Evolutionary conservation across 2,113 vertebrate genomes (phyloP).

Genomic region (Ammospiza caudacuta): DNA sequence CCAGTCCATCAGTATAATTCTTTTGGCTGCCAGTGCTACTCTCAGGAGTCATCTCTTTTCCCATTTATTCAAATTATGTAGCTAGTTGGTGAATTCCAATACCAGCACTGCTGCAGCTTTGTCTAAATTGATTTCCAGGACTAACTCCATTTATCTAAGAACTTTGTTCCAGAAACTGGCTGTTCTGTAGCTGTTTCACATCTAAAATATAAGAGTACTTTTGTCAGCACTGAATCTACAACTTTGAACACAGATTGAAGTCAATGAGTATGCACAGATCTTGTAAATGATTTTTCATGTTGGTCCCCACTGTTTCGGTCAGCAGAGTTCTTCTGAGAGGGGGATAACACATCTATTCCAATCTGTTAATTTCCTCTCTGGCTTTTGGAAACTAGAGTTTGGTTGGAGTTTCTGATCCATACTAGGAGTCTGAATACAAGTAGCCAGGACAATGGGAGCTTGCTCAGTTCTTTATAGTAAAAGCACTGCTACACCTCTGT

Average conservation of each 20-base stretch:
- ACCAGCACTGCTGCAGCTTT: constrained; percentile 63
- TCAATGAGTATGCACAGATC: not conserved
- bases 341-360: not conserved
- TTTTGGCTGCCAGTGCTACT: constrained; percentile 68
- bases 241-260: constrained; percentile 14
- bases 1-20: constrained; percentile 73
- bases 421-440: not conserved
- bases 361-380: not conserved
- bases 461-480: not conserved
- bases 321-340: not conserved
- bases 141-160: constrained; percentile 71
- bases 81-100: constrained; percentile 67
- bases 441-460: not conserved
- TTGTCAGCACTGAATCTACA: not conserved
- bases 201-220: constrained; percentile 28
- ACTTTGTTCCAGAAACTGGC: constrained; percentile 49
- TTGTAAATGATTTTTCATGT: not conserved
- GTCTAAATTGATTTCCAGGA: constrained; percentile 74
- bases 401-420: not conserved
- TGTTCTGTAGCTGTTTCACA: constrained; percentile 8
- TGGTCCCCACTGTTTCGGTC: not conserved
- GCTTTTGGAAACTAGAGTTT: not conserved
- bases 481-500: not conserved
- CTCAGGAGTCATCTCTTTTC: constrained; percentile 69
- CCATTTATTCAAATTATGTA: constrained; percentile 75